Base-by-base conservation (phyloP, 2,888 invertebrate genomes). In the Euclidia mi region DNA sequence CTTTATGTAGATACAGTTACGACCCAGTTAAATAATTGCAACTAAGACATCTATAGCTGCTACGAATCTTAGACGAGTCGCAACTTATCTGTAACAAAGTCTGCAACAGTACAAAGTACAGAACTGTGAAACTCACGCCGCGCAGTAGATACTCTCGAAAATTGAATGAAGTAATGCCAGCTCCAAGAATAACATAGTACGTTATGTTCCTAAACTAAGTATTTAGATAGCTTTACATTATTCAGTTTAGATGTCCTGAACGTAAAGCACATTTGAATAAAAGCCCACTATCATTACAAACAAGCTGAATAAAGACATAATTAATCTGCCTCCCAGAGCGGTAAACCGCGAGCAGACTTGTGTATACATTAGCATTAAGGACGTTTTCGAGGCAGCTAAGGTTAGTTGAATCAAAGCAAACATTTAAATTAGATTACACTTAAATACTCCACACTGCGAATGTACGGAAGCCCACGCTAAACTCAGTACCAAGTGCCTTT, bases 361-460 rank as follows among this genome's bases (percentile, higher is more conserved):
- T 71, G 74, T 79, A 71, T 72, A 71, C 71, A 77, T 82, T 81
- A 80, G 73, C 79, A 78, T 78, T 79, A 72, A 82, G 73, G 71
- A 77, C 76, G 74, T 68, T 78, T 75, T 78, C 79, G 73, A 71
- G 75, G 76, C 68, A 74, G 74, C 76, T 73, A 71, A 74, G 69
- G 76, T 76, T 78, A 79, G 78, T 75, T 72, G 73, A 76, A 79
- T 81, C 77, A 79, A 76, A 78, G 79, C 71, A 72, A 70, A 75
- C 78, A 73, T 79, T 78, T 71, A 78, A 78, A 81, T 79, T 73
- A 72, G 73, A 79, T 78, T 64, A 66, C 49, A 62, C 58, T 64
- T 62, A 60, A 62, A 64, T 56, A 53, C 51, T 61, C 46, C 68
- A 67, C 52, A 53, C 58, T 49, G 63, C 60, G 65, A 56, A 53